Evolutionary conservation across 2,888 invertebrate genomes (phyloP), one percentile per base, ranked within the genome.

Genomic region (Dynastes grantii): DNA sequence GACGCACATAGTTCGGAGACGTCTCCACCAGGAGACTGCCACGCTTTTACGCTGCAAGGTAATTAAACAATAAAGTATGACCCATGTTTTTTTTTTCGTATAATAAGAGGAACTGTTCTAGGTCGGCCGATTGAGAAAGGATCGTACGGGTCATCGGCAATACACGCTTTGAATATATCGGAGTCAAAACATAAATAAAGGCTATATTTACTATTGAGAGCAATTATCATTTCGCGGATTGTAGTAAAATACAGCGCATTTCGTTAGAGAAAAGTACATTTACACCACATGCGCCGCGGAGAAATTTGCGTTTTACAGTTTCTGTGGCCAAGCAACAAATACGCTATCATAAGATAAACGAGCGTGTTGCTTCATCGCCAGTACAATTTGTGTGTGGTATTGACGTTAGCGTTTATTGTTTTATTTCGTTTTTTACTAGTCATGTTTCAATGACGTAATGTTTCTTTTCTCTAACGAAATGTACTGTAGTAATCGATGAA

Each of bases 61-160:
- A 58, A 27, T 22, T 58, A 22, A 58, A 16, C 55, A 58, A 45
- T 45, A 11, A 45, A 45, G 11, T 58, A 16, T 58, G 6, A 2
- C 4, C 1, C 16, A 16, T 53, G 16, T 22, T 58, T 16, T 22
- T 58, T 58, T 8, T 63, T 63, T 68, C 32, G 5, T 68, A 51
- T 29, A 40, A 67, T 45, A 51, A 29, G 29, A 29, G 68, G n/a
- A 68, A 68, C 29, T 68, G n/a, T 53, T 68, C 51, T 53, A 68
- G 13, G 6, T 68, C 29, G 68, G 27, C 2, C 27, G 16, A 49
- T 45, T 67, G 49, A 16, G 45, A 67, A 67, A 53, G n/a, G 27
- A 68, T 68, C 29, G 51, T 68, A 13, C 1, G 51, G 68, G 51
- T 68, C 51, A 68, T 67, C 67, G 11, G 67, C 27, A 49, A 16